Percentiles rank a stretch among this genome's conserved stretches.
These are phyloP conservation scores for Pantala flavescens DNA, from an alignment of 1,140 invertebrate species.

Conservation along the genomic window DNA sequence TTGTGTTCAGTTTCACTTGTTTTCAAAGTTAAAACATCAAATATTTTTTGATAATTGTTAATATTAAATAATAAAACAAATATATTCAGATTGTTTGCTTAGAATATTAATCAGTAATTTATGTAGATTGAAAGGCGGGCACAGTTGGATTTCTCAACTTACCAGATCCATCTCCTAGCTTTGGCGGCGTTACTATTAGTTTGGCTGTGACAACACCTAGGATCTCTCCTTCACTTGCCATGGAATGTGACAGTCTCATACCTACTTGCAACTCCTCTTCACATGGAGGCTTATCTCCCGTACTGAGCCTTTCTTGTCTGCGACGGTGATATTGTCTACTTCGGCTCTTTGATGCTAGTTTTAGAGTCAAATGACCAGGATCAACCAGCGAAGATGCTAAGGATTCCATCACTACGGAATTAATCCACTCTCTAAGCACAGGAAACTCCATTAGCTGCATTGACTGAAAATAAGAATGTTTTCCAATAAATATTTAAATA, in stretches of 20 bases:
- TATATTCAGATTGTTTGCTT: too few relatives aligned
- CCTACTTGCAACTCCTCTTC: background rate
- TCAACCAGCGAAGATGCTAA: slow-evolving; percentile 45
- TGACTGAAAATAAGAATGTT: slow-evolving; percentile 24
- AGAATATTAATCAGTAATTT: too few relatives aligned
- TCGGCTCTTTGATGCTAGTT: slow-evolving; percentile 28
- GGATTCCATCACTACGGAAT: slow-evolving; percentile 43
- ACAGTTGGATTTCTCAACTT: too few relatives aligned
- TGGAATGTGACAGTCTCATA: background rate
- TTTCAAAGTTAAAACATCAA: too few relatives aligned
- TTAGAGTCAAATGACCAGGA: slow-evolving; percentile 40
- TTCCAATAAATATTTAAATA: background rate
- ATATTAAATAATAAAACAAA: too few relatives aligned
- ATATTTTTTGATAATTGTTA: too few relatives aligned
- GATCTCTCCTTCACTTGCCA: background rate
- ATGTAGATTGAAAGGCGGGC: too few relatives aligned
- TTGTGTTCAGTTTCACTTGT: too few relatives aligned
- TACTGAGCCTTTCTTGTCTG: background rate
- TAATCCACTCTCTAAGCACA: slow-evolving; percentile 45
- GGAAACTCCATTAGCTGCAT: slow-evolving; percentile 47
- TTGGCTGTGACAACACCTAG: background rate
- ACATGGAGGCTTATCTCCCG: background rate
- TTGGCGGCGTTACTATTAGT: background rate
- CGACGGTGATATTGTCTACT: background rate
- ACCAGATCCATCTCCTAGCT: background rate